phyloP scores from a whole-genome alignment of 2,888 invertebrate species.

The Papilio demoleus region DNA sequence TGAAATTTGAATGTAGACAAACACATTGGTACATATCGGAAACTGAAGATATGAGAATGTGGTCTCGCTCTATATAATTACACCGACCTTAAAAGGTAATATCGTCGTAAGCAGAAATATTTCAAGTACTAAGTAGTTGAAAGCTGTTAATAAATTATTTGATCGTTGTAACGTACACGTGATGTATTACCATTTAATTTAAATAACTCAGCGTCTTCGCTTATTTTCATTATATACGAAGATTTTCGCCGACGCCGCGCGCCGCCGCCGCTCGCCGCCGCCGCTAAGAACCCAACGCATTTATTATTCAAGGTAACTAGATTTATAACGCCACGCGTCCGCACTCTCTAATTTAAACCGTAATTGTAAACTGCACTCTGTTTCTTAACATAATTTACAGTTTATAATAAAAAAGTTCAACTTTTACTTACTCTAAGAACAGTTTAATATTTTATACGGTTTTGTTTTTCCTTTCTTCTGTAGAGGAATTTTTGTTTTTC shows the following conservation, averaged over 20 bases:
- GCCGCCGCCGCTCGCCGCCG: slow-evolving; percentile 27
- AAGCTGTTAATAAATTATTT: slow-evolving; percentile 17
- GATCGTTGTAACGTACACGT: slow-evolving; percentile 13
- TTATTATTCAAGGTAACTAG: slow-evolving; percentile 44
- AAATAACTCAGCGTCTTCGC: slow-evolving; percentile 34
- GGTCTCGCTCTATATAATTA: too few relatives aligned
- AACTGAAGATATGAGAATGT: too few relatives aligned
- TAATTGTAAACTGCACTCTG: slow-evolving; percentile 42
- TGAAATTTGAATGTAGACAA: too few relatives aligned
- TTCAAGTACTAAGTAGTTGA: not conserved
- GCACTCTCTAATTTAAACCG: slow-evolving; percentile 40
- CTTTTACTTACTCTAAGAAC: not conserved
- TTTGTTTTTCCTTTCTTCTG: too few relatives aligned
- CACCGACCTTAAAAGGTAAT: too few relatives aligned
- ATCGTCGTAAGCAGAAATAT: slow-evolving; percentile 23
- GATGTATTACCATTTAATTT: slow-evolving; percentile 37
- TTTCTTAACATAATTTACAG: slow-evolving; percentile 22
- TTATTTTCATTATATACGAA: slow-evolving; percentile 33
- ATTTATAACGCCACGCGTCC: slow-evolving; percentile 43
- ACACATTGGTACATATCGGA: too few relatives aligned
- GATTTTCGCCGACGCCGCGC: slow-evolving; percentile 35
- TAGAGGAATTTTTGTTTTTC: too few relatives aligned
- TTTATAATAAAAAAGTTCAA: not conserved
- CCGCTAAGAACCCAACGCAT: slow-evolving; percentile 41
- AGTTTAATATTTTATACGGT: too few relatives aligned